A percentile compares a stretch with the other conserved stretches of the same genome.
phyloP scores from a whole-genome alignment of 2,113 vertebrate genomes.

The Sylvia atricapilla region DNA sequence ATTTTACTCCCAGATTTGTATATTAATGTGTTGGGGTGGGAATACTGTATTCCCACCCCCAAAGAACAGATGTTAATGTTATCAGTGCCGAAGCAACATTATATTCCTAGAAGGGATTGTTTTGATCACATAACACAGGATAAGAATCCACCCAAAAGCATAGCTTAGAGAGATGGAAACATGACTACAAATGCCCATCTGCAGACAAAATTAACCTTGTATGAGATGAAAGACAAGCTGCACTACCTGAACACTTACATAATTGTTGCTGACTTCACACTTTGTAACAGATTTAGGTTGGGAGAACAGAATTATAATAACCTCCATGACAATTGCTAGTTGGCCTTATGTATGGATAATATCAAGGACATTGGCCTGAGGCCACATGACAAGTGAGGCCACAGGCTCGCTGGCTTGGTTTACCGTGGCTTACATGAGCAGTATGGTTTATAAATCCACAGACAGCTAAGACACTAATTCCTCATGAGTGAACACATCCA shows the following conservation, averaged over 20 bases:
- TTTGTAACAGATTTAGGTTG: not conserved
- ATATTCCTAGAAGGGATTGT: not conserved
- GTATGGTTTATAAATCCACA: not conserved
- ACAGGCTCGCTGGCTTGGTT: not conserved
- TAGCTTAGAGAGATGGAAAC: not conserved
- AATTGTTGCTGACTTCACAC: not conserved
- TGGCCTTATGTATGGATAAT: not conserved
- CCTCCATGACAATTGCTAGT: not conserved
- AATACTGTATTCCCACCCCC: not conserved
- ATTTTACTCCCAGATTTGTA: not conserved
- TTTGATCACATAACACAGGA: not conserved
- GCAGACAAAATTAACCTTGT: not conserved
- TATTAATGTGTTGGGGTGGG: not conserved
- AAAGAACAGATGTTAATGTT: not conserved
- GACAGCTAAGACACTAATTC: not conserved
- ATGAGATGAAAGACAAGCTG: not conserved
- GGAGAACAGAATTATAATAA: not conserved
- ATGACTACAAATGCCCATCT: not conserved
- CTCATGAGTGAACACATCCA: not conserved
- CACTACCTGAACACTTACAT: not conserved
- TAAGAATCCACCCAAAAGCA: not conserved
- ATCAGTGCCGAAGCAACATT: not conserved
- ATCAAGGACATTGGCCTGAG: not conserved
- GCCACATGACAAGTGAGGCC: not conserved
- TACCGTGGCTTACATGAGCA: not conserved